A percentile compares a stretch with the other conserved stretches of the same genome.
These are phyloP conservation scores for Petrocephalus sullivani DNA, from an alignment of 2,797 vertebrate species.

Conservation along the genomic window DNA sequence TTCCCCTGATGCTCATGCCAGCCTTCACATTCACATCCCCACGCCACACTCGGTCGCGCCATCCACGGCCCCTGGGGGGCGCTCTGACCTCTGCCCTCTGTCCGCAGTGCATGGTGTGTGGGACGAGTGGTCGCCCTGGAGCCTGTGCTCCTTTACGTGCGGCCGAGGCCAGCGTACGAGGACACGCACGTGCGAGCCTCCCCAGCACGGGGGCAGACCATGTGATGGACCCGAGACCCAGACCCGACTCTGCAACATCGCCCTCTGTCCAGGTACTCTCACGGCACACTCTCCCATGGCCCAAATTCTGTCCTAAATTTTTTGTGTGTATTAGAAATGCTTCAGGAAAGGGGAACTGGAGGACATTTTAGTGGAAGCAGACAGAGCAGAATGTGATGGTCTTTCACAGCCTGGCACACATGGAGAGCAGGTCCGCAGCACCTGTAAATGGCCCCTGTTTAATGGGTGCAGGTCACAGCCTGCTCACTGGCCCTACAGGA, in stretches of 20 bases:
- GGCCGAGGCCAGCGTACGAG: constrained; percentile 97
- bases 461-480: background rate
- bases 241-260: constrained; percentile 99
- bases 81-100: constrained; percentile 61
- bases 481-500: background rate
- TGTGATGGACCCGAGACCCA: constrained; percentile 97
- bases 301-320: background rate
- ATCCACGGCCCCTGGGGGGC: background rate
- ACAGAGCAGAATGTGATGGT: background rate
- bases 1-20: background rate
- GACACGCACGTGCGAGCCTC: constrained; percentile 89
- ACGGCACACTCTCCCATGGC: background rate
- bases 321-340: background rate
- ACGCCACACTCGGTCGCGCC: background rate
- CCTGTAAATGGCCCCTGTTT: background rate
- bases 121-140: constrained; percentile 99
- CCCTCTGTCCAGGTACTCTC: constrained; percentile 87
- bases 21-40: background rate
- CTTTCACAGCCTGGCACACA: background rate
- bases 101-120: constrained; percentile 97
- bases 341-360: background rate
- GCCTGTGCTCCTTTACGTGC: constrained; percentile 98
- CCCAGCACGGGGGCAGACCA: constrained; percentile 90
- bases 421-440: background rate
- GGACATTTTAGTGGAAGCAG: background rate